A percentile compares a stretch with the other conserved stretches of the same genome.
Evolutionary conservation across 2,113 vertebrate genomes (phyloP).

Genomic region (Sarotherodon lohbergeri): DNA sequence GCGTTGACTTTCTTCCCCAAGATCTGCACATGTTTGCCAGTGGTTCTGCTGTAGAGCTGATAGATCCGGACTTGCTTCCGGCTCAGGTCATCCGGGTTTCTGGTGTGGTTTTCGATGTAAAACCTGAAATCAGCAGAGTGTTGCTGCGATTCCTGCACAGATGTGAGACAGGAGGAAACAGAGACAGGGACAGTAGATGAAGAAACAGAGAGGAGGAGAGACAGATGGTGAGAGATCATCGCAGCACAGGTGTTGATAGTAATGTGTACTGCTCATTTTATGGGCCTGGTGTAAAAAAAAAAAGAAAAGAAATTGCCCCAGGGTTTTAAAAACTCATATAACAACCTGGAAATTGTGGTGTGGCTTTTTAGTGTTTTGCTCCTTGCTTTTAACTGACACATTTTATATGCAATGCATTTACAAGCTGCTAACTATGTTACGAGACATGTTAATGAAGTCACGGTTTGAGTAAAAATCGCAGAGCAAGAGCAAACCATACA

Average conservation of each 20-base stretch:
- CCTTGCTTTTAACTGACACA: conserved; percentile 1
- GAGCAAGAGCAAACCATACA: conserved; percentile 22
- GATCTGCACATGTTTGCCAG: conserved; percentile 78
- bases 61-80: conserved; percentile 78
- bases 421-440: conserved; percentile 35
- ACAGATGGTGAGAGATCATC: conserved; percentile 1
- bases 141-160: conserved; percentile 74
- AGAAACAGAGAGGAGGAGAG: background rate
- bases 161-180: background rate
- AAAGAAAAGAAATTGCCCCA: background rate
- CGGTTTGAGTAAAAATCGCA: background rate
- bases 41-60: conserved; percentile 79
- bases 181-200: background rate
- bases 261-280: conserved; percentile 41
- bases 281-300: conserved; percentile 23
- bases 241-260: conserved; percentile 44
- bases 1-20: conserved; percentile 77
- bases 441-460: conserved; percentile 37
- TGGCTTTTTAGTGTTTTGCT: conserved; percentile 23
- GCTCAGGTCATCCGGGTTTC: conserved; percentile 76
- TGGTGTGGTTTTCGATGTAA: conserved; percentile 79
- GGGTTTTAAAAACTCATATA: conserved; percentile 25
- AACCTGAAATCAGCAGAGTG: conserved; percentile 74
- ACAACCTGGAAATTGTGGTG: conserved; percentile 26
- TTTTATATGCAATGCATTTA: conserved; percentile 41